Base-by-base conservation (phyloP, 2,888 invertebrate genomes). In the Herminia tarsipennalis region DNA sequence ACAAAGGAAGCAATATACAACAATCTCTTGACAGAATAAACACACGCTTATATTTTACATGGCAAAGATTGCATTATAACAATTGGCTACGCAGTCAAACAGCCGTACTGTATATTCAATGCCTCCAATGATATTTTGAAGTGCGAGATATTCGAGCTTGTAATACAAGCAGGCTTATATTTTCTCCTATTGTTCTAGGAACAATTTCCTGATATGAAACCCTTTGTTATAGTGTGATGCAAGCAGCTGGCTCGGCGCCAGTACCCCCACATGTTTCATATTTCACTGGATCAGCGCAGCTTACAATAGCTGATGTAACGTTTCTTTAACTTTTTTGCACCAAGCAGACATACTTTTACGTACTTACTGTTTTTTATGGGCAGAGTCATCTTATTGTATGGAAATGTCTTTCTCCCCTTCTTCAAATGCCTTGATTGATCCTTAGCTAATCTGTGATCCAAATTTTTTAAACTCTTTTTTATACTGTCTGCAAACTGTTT, bases 201-300 rank as follows among this genome's bases (percentile, higher is more conserved):
- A 85, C 82, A 86, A 83, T 85, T 83, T 85, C 76, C 83, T 83
- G 83, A 83, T 84, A 83, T 86, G 81, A 87, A 84, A 81, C 84
- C 81, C 84, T 86, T 85, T 84, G 85, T 86, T 82, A 78, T 70
- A 83, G 83, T 78, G 80, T 83, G 81, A 80, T 80, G 84, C 83
- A 79, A 85, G 81, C 85, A 80, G 71, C 83, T 88, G 88, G 88
- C 88, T 73, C 65, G 61, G 69, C 67, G 87, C 87, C 87, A 88
- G 77, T 74, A 75, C 64, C 61, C 68, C 78, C 80, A 78, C 81
- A 87, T 83, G 84, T 86, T 88, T 87, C 83, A 87, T 88, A 88
- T 88, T 84, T 87, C 82, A 83, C 83, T 81, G 78, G 79, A 86
- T 86, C 86, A 87, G 81, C 78, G 72, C 73, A 72, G 81, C 75